phyloP scores from a whole-genome alignment of 2,888 invertebrate genomes.

The Eupithecia abbreviata region DNA sequence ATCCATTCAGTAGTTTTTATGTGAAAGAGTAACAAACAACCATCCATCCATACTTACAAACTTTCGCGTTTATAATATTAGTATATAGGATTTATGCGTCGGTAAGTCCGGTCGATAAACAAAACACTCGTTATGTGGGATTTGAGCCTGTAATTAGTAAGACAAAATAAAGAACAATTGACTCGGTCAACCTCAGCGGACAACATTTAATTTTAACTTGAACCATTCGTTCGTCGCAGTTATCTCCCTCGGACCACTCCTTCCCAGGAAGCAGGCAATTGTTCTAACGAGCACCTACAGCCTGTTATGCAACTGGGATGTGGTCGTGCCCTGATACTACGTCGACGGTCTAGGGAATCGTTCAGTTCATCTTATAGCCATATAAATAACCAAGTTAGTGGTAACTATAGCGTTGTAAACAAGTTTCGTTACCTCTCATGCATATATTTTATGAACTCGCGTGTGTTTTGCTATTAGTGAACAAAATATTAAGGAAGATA shows the following conservation, averaged over 20 bases:
- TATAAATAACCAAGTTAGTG: background rate
- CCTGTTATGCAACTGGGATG: slow-evolving; percentile 17
- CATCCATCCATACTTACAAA: too few species aligned
- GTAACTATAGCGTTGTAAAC: background rate
- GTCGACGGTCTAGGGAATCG: background rate
- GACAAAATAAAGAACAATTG: background rate
- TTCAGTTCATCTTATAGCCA: background rate
- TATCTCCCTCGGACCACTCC: slow-evolving; percentile 12
- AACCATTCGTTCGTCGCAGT: background rate
- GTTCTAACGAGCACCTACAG: slow-evolving; percentile 30
- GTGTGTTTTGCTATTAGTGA: background rate
- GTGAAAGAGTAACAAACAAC: too few species aligned
- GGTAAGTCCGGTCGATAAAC: too few species aligned
- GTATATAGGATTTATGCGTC: background rate
- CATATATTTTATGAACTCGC: background rate
- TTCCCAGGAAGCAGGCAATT: slow-evolving; percentile 31
- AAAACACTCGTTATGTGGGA: background rate
- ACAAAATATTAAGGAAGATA: background rate
- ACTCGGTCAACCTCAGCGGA: background rate
- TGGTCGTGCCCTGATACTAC: background rate
- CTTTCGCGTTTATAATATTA: too few species aligned
- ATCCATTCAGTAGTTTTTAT: too few species aligned
- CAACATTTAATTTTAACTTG: background rate
- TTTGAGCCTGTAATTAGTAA: background rate
- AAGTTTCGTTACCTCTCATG: background rate